Conservation (phyloP, 2,888 invertebrate genomes). For the Cyclophora albipunctata region DNA sequence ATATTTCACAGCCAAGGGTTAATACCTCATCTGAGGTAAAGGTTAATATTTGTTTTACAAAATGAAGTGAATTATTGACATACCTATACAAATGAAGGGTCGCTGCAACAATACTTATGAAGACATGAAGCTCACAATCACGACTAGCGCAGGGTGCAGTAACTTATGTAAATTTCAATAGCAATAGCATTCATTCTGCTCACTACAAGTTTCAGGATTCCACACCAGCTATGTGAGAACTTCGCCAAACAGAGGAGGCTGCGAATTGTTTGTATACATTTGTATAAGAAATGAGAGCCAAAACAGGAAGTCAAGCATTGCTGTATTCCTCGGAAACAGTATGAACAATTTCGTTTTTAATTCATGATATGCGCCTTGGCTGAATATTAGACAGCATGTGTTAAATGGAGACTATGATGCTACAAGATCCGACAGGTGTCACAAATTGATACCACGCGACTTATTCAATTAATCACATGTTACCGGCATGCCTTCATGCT, state of each 20-base stretch:
- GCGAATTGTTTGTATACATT: constrained; percentile 63
- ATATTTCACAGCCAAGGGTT: too few species aligned
- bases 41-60: too few species aligned
- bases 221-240: constrained; percentile 56
- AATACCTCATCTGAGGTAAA: too few species aligned
- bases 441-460: constrained; percentile 27
- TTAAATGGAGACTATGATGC: constrained; percentile 7
- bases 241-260: constrained; percentile 49
- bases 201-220: constrained; percentile 57
- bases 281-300: constrained; percentile 60
- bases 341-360: constrained; percentile 16
- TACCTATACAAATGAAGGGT: background rate
- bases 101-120: constrained; percentile 1
- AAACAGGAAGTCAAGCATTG: constrained; percentile 46
- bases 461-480: constrained; percentile 25
- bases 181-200: constrained; percentile 47
- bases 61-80: too few species aligned
- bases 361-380: background rate
- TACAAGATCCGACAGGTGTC: constrained; percentile 24
- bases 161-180: constrained; percentile 60
- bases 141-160: constrained; percentile 33
- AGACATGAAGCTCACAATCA: constrained; percentile 22
- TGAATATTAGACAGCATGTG: background rate
- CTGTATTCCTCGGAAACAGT: constrained; percentile 32
- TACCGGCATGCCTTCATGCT: constrained; percentile 22